phyloP scores from a whole-genome alignment of 2,888 invertebrate species.

The Rutpela maculata region DNA sequence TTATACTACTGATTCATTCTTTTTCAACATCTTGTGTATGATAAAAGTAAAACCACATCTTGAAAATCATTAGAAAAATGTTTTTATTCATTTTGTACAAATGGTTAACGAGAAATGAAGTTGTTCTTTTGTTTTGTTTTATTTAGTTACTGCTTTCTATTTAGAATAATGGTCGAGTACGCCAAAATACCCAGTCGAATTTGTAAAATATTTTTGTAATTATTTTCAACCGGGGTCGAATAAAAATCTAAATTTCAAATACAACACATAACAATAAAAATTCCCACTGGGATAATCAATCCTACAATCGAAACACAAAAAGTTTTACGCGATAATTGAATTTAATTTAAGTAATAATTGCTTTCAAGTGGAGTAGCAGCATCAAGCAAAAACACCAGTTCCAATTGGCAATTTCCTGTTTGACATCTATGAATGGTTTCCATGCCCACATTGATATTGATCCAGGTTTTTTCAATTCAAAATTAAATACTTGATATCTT shows the following conservation, averaged over 20 bases:
- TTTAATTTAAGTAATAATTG: conserved; percentile 47
- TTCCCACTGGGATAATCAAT: conserved; percentile 14
- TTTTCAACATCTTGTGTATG: no score
- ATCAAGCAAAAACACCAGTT: conserved; percentile 44
- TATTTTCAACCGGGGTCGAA: conserved; percentile 5
- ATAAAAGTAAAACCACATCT: no score
- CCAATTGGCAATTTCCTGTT: conserved; percentile 46
- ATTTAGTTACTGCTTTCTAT: no score
- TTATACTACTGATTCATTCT: no score
- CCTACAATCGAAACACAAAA: conserved; percentile 32
- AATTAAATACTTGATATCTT: conserved; percentile 19
- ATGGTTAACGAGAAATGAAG: no score
- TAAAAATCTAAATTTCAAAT: conserved; percentile 1
- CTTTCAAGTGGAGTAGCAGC: conserved; percentile 39
- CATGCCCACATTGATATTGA: conserved; percentile 37
- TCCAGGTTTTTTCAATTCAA: conserved; percentile 19
- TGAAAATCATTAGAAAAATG: no score
- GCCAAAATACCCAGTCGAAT: neutral
- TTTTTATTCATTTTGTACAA: no score
- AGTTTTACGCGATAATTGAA: conserved; percentile 37
- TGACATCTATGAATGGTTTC: conserved; percentile 46
- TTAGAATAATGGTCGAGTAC: neutral
- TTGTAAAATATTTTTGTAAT: neutral
- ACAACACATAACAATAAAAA: conserved; percentile 1
- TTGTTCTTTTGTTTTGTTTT: no score